Base-by-base conservation (phyloP, 2,888 invertebrate species). In the Mesorhabditis belari region DNA sequence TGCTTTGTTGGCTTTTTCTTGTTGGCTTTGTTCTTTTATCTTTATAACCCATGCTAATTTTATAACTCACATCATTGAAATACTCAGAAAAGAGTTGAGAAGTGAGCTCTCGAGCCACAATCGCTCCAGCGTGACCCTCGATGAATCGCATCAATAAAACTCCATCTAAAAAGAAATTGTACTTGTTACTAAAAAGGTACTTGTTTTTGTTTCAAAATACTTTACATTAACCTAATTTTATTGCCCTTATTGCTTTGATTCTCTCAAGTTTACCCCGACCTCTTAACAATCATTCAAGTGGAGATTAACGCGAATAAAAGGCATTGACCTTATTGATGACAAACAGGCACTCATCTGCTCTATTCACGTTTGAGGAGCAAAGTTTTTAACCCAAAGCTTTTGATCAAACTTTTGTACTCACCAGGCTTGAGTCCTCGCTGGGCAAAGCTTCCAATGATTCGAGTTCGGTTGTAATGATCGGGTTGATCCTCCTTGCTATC, bases 41-140 rank as follows among this genome's bases (percentile, higher is more conserved):
- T 9, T 9, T 9, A n/a, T 6, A 23, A 19, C 6, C 51, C 12
- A 23, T 9, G 21, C 3, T 28, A 23, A n/a, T 27, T 28, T 25
- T 57, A 24, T 12, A 35, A 54, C 69, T 67, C 28, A 67, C 68
- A 44, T 44, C 49, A 5, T 64, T 60, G 26, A 74, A n/a, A 60
- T 67, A 81, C 53, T 76, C 73, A 19, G 61, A 58, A 70, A 72
- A 81, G 28, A 80, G 67, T 21, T 59, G 54, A n/a, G 65, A 61
- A 26, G 72, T 65, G 55, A 80, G 59, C 51, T 81, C 80, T 49
- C 73, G 64, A 23, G 78, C 77, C 29, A 81, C 76, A 61, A 80
- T 75, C 5, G 79, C 78, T 57, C 80, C 80, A n/a, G 80, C 77
- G 63, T 81, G 79, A 27, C 77, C 76, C 56, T 80, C 77, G 57